Evolutionary conservation across 1,140 invertebrate genomes (phyloP), one percentile per base, ranked within the genome.

Genomic region (Zophobas morio): DNA sequence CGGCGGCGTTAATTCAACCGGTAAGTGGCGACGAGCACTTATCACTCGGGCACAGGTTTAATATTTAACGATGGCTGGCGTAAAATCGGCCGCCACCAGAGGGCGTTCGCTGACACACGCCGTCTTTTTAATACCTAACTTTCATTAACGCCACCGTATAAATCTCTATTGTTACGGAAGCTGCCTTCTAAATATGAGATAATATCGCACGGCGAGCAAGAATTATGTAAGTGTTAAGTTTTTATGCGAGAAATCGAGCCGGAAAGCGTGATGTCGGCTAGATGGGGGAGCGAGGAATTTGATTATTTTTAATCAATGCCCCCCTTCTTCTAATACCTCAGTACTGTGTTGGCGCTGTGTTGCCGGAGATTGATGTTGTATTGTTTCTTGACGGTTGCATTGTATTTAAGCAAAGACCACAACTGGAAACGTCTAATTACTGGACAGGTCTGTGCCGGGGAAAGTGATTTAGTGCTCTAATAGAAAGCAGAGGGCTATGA

Each of bases 81-180:
- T 78, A 75, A 76, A 79, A 77, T 78, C 82, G 79, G 77, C 74
- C 80, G 76, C 71, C 76, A 75, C 49, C 57, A 49, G 47, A 33
- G 66, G 66, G 78, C 70, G 60, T 42, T 63, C 74, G 80, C 82
- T 84, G 83, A 83, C 82, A 81, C 81, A 77, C 79, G 74, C 77
- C 82, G 81, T 84, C 83, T 84, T 84, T 84, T 84, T 84, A 84
- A 84, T 83, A 81, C 82, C 81, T 77, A 80, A 82, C 80, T 84
- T 83, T 84, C 83, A 84, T 84, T 84, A 84, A 81, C 79, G 81
- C 80, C 78, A 77, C 79, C 80, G 72, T 80, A 83, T 84, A 83
- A 84, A 84, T 84, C 83, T 83, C 80, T 83, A 83, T 83, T 84
- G 82, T 84, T 81, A 81, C 76, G 78, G 80, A 78, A 82, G 77